Evolutionary conservation across 2,113 vertebrate genomes (phyloP), one percentile per base, ranked within the genome.

Genomic region (Solea solea): DNA sequence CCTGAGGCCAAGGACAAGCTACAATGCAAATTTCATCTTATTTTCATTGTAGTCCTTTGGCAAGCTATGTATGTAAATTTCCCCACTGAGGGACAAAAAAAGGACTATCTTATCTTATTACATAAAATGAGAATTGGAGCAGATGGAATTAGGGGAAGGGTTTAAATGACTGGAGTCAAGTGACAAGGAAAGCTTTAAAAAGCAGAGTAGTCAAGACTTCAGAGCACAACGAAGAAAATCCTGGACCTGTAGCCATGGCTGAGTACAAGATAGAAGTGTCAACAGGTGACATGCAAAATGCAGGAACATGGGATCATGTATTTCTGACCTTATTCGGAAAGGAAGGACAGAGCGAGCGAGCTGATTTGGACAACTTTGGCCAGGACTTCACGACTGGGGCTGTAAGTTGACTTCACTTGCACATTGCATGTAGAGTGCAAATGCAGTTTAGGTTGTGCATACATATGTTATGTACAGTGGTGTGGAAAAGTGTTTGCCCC

Each of bases 261-360:
- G 65, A 73, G 65, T 92, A 92, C 76, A 87, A 84, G 16, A 10
- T 92, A 2, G 41, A 84, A 14, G 80, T 92, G 46, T 87, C 75
- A 9, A 93, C 90, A 1, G 89, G 89, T 8, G 69, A 71, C 41
- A 60, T 42, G 78, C 6, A 42, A 42, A 0, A 62, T 9, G 78
- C 85, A 14, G 88, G 90, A 25, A 88, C 91, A 10, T n/a, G 42
- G 21, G 89, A 92, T 64, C 62, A 76, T 12, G 14, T 93, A 12
- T 85, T 67, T 15, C 40, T 91, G 60, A 90, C 81, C 45, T 66
- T 92, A 48, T 41, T 88, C 61, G 91, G 90, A 58, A 65, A 40
- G 9, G 39, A 87, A 9, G 88, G 88, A 9, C 25, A 88, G 56
- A 92, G 91, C 57, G 74, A 88, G 12, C 58, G 70, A 34, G 86